A percentile compares a stretch with the other conserved stretches of the same genome.
Evolutionary conservation across 2,888 invertebrate genomes (phyloP).

Genomic region (Sicus ferrugineus): DNA sequence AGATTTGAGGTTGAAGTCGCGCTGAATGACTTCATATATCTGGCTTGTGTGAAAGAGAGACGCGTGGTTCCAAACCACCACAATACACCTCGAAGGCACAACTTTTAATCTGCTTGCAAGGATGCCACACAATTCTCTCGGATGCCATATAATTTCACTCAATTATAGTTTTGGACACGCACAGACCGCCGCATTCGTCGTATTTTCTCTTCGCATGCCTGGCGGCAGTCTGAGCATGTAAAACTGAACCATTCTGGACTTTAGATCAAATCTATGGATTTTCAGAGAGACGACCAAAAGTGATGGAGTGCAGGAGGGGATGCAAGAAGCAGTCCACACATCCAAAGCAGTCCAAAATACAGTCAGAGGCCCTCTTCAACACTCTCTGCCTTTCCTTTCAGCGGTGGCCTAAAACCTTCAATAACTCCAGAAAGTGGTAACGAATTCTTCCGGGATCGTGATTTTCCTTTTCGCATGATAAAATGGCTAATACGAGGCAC

Average conservation of each 20-base stretch:
- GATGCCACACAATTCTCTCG: neutral
- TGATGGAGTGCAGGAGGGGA: neutral
- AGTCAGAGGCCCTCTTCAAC: no score
- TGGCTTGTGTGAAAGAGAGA: no score
- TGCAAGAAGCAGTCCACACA: no score
- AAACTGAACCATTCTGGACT: neutral
- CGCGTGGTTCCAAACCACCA: no score
- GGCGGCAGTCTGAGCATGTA: neutral
- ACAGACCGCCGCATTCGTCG: no score
- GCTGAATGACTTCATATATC: no score
- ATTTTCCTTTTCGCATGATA: slow-evolving; percentile 32
- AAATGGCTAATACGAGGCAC: neutral
- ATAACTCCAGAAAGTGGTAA: slow-evolving; percentile 33
- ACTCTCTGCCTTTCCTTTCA: no score
- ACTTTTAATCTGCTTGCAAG: slow-evolving; percentile 10
- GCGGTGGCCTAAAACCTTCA: no score
- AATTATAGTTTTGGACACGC: neutral
- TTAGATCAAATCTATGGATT: neutral
- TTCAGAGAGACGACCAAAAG: neutral
- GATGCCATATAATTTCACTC: neutral
- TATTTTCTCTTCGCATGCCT: no score
- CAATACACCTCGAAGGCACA: neutral
- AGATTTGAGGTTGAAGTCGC: no score
- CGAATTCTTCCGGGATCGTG: slow-evolving; percentile 36
- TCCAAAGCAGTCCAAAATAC: no score